phyloP scores from a whole-genome alignment of 2,113 vertebrate genomes.

The Budorcas taxicolor region DNA sequence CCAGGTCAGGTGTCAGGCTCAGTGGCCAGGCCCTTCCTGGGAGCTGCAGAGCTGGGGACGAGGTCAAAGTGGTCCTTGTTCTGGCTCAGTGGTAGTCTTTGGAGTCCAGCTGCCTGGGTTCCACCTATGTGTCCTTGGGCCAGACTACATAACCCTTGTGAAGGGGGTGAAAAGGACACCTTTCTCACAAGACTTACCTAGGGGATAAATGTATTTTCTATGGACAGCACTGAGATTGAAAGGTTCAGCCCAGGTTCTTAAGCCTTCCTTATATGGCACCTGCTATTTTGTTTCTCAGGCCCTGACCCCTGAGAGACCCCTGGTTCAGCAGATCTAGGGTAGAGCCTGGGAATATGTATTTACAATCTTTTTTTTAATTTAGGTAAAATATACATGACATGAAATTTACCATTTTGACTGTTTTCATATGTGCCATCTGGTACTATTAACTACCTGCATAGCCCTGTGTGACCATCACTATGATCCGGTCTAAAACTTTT shows the following conservation, averaged over 20 bases:
- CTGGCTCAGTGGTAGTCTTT: not conserved
- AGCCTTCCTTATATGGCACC: not conserved
- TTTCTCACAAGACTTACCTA: not conserved
- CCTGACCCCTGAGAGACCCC: not conserved
- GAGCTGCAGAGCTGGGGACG: not conserved
- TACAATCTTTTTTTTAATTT: not conserved
- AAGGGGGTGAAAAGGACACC: not conserved
- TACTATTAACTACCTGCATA: not conserved
- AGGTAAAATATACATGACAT: not conserved
- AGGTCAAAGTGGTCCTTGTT: not conserved
- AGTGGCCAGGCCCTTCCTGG: not conserved
- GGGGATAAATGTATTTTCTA: not conserved
- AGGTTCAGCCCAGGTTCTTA: not conserved
- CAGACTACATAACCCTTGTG: not conserved
- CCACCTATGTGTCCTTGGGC: not conserved
- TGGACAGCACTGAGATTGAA: not conserved
- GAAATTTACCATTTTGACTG: not conserved
- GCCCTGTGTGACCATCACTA: not conserved
- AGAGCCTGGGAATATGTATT: not conserved
- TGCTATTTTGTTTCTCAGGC: not conserved
- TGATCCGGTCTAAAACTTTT: not conserved
- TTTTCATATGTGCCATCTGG: not conserved
- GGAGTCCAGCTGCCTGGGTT: not conserved
- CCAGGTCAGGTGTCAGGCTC: not conserved
- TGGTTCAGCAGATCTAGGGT: not conserved